Conservation (phyloP, 2,797 vertebrate genomes). For the Hephaestus fuliginosus region DNA sequence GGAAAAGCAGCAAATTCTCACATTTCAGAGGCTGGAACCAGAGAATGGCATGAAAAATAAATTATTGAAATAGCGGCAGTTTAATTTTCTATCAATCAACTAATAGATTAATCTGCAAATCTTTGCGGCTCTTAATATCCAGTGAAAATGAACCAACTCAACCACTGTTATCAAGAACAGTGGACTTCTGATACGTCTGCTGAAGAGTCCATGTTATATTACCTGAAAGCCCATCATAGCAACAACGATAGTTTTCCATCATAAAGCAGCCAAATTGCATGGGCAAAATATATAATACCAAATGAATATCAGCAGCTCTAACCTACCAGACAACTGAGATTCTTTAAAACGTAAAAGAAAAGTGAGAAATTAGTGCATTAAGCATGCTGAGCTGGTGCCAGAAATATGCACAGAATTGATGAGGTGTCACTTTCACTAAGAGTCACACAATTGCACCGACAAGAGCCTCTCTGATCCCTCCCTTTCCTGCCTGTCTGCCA, state of each 20-base stretch:
- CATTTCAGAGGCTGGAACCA: background rate
- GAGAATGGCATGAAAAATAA: slow-evolving; percentile 6
- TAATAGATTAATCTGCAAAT: slow-evolving; percentile 22
- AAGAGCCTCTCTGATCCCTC: slow-evolving; percentile 84
- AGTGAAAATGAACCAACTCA: slow-evolving; percentile 24
- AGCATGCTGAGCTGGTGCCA: slow-evolving; percentile 78
- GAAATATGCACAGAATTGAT: slow-evolving; percentile 88
- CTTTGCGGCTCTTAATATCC: slow-evolving; percentile 31
- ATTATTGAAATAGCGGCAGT: background rate
- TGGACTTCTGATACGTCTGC: slow-evolving; percentile 12
- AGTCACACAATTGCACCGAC: slow-evolving; percentile 84
- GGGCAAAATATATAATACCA: slow-evolving; percentile 12
- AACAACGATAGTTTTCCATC: slow-evolving; percentile 13
- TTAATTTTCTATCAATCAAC: slow-evolving; percentile 12
- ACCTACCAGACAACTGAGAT: slow-evolving; percentile 59
- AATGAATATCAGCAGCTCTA: slow-evolving; percentile 56
- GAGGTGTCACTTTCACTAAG: slow-evolving; percentile 88
- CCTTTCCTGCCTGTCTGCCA: slow-evolving; percentile 81
- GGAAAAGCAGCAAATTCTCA: background rate
- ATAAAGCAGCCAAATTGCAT: background rate
- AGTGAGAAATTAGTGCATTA: slow-evolving; percentile 77
- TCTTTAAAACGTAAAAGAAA: slow-evolving; percentile 61
- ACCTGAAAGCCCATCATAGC: slow-evolving; percentile 5
- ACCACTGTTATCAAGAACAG: slow-evolving; percentile 4
- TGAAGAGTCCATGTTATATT: slow-evolving; percentile 6